Evolutionary conservation across 2,113 vertebrate species (phyloP), one percentile per base, ranked within the genome.

Genomic region (Carassius gibelio): DNA sequence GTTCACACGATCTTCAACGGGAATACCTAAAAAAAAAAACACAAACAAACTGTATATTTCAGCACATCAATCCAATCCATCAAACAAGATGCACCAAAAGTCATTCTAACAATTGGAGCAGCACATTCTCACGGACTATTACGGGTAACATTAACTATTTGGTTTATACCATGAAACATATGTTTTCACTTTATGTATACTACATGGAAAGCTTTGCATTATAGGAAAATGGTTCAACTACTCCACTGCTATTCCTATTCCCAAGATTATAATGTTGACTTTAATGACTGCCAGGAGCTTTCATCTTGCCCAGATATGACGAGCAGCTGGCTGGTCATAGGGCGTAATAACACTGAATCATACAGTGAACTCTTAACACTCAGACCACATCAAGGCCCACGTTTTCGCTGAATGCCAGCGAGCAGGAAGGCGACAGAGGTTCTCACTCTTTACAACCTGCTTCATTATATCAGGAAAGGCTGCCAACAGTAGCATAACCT

Each of bases 1-100:
- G 90, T 99, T 99, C 88, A 99, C 97, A 87, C 96, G 94, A 87
- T 98, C 98, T 89, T 99, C 98, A 1, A 99, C 97, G 75, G 98
- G 98, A 91, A 97, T 97, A 69, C 97, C 98, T 99, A 88, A 9
- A 91, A 90, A 26, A 26, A 88, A 87, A 34, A 90, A 74, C 38
- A 62, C 11, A 50, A 71, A 62, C 23, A 59, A 59, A 42, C 6
- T 42, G 0, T 2, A 71, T 8, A 64, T 66, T 21, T 30, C 13
- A 55, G 1, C 6, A 83, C 5, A 75, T 66, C 61, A 50, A 87
- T 42, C 26, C 77, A 10, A 55, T 26, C 13, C 13, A 81, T 64
- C 57, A 59, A 75, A 50, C 34, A 26, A 52, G 36, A 64, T 4
- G 45, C 45, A 8, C 23, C 74, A 26, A 42, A n/a, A n/a, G 69